Evolutionary conservation across 1,140 invertebrate genomes (phyloP), one percentile per base, ranked within the genome.

Genomic region (Drosophila subobscura): DNA sequence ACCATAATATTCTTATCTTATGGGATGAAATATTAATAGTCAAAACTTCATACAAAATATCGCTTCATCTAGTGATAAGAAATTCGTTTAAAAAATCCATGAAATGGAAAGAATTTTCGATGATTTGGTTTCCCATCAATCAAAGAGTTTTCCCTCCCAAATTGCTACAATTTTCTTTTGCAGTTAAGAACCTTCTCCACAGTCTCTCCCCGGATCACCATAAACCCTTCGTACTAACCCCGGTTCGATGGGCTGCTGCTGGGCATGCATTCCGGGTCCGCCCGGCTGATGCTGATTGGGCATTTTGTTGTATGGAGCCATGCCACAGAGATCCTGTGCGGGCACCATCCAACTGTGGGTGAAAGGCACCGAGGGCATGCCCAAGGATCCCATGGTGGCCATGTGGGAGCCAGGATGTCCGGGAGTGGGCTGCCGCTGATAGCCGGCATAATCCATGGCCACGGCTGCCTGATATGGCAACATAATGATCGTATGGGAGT

Each of bases 321-420:
- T 93, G 91, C 95, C 95, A 95, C 96, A 96, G 92, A 96, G 94
- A 94, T 97, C 96, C 94, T 93, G 93, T 79, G 96, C 95, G 94
- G 96, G 96, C 95, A 97, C 96, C 94, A 97, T 96, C 96, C 96
- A 97, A 93, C 96, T 97, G 94, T 97, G 96, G 90, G 95, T 96
- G 93, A 97, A 97, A 88, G 95, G 94, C 88, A 94, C 93, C 41
- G 93, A 92, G 2, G 89, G 63, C 93, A 93, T 92, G 79, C 94
- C 93, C 74, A 93, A 89, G n/a, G 93, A 92, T 47, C 93, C 93
- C 93, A 93, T 93, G 72, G 92, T 92, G 12, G 84, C 77, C 90
- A 91, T 91, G 80, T 92, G 92, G 66, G 91, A 65, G 70, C 93
- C 92, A 61, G 92, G 92, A 85, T 92, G 92, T 51, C 94, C 93